A percentile compares a stretch with the other conserved stretches of the same genome.
Conservation (phyloP, 2,888 invertebrate species). For the Acleris literana region DNA sequence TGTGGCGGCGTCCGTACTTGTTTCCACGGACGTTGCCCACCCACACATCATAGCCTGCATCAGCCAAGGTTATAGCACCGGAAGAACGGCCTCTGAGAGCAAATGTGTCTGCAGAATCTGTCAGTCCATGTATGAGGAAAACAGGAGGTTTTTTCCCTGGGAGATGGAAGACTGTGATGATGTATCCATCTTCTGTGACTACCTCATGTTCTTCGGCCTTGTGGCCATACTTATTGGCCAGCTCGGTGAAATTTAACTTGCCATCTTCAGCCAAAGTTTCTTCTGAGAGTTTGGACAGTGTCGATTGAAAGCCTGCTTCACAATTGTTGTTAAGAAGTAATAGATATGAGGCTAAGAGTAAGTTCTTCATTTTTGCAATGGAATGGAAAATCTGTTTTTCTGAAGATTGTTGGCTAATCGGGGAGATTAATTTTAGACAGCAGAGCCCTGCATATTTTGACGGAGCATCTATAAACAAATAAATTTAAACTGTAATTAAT, state of each 20-base stretch:
- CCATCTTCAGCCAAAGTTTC: slow-evolving; percentile 7
- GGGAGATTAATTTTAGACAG: no score
- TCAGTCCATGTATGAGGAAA: slow-evolving; percentile 62
- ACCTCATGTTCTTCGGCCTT: slow-evolving; percentile 9
- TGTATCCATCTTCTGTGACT: slow-evolving; percentile 49
- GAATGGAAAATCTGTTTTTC: no score
- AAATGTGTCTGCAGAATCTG: slow-evolving; percentile 63
- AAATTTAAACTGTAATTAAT: no score
- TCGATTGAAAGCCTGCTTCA: no score
- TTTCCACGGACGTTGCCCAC: slow-evolving; percentile 83
- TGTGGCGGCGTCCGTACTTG: slow-evolving; percentile 84
- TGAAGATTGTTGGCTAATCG: no score
- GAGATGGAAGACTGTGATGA: slow-evolving; percentile 45
- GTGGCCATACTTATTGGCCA: slow-evolving; percentile 14
- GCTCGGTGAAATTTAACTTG: slow-evolving; percentile 9
- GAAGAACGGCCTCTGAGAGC: slow-evolving; percentile 58
- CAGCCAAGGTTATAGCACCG: slow-evolving; percentile 67
- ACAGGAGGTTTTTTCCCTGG: slow-evolving; percentile 52
- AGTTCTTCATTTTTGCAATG: no score
- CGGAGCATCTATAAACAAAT: no score
- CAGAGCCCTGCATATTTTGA: no score
- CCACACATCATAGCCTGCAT: slow-evolving; percentile 81
- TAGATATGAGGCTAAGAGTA: no score
- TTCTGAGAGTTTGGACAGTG: background rate
- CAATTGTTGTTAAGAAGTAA: no score